Base-by-base conservation (phyloP, 2,113 vertebrate species). In the Microcebus murinus region DNA sequence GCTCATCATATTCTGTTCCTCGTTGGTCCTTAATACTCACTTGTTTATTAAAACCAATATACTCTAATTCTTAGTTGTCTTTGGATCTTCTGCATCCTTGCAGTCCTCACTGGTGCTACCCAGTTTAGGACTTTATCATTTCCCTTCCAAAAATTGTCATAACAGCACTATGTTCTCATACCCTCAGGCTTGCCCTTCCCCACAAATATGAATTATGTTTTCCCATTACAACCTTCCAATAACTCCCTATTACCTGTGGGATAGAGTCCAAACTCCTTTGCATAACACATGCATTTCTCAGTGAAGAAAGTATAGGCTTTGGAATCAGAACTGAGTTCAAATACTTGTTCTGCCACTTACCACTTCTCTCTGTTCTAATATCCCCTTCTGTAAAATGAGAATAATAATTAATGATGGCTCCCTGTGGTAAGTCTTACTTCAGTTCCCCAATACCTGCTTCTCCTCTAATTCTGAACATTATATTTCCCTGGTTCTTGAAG, bases 261-360 rank as follows among this genome's bases (percentile, higher is more conserved):
- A 89, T 39, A 31, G 83, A 83, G 45, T 31, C 20, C 25, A 86
- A 92, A 59, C 21, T 61, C 31, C 65, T 76, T 77, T 92, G 59
- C 0, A 8, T 67, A 17, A 20, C 3, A n/a, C 3, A 12, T 57
- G n/a, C 13, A 31, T 84, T 57, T 89, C 74, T 82, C 81, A 87
- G 1, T 48, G 4, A 91, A 80, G 31, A 50, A 68, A 61, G 17
- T 39, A 12, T 27, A 15, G 2, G 45, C 7, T 15, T 77, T 84
- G 25, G 59, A 27, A 9, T 92, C 5, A 45, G 65, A 27, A 36
- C 48, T 71, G 63, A 83, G 42, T 74, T 76, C 34, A 63, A 67
- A 21, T 63, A 10, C 34, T 65, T 14, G 2, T 48, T 55, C 42
- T 94, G 52, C 25, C 52, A 25, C 10, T 89, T 59, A 85, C 45